These are phyloP conservation scores for Alviniconcha strummeri DNA, from an alignment of 2,888 invertebrate species.

Conservation along the genomic window DNA sequence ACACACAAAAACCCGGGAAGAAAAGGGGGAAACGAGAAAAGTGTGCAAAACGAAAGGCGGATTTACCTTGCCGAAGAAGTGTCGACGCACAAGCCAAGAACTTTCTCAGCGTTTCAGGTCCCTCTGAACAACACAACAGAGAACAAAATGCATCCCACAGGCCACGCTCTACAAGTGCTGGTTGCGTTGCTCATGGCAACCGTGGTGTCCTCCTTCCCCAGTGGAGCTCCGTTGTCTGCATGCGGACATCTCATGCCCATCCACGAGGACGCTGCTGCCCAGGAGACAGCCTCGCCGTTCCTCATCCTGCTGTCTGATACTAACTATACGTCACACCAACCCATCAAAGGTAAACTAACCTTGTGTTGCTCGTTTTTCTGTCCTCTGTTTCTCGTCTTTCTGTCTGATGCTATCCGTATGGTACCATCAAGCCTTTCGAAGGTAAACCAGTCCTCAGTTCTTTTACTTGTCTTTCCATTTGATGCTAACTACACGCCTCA, in stretches of 20 bases:
- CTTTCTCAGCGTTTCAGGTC: not conserved
- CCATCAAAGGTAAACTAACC: constrained; percentile 13
- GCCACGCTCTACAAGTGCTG: not conserved
- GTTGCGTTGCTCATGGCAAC: not conserved
- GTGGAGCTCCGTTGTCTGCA: constrained; percentile 40
- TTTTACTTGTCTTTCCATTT: no score
- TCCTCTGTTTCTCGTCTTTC: not conserved
- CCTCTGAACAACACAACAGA: not conserved
- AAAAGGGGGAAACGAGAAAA: no score
- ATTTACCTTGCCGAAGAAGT: not conserved
- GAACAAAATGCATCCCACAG: not conserved
- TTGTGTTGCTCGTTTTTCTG: not conserved
- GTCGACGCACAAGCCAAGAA: not conserved
- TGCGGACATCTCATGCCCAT: constrained; percentile 43
- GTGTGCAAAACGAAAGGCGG: no score
- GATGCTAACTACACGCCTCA: no score
- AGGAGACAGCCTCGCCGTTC: constrained; percentile 35
- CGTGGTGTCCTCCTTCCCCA: constrained; percentile 28
- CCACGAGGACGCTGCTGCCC: constrained; percentile 38
- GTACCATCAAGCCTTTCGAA: no score
- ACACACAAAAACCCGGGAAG: not conserved
- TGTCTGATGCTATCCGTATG: not conserved
- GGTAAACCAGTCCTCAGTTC: no score
- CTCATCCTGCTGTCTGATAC: constrained; percentile 39
- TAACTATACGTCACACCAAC: constrained; percentile 28